A percentile compares a stretch with the other conserved stretches of the same genome.
These are phyloP conservation scores for Morphnarchus princeps DNA, from an alignment of 2,113 vertebrate species.

Conservation along the genomic window DNA sequence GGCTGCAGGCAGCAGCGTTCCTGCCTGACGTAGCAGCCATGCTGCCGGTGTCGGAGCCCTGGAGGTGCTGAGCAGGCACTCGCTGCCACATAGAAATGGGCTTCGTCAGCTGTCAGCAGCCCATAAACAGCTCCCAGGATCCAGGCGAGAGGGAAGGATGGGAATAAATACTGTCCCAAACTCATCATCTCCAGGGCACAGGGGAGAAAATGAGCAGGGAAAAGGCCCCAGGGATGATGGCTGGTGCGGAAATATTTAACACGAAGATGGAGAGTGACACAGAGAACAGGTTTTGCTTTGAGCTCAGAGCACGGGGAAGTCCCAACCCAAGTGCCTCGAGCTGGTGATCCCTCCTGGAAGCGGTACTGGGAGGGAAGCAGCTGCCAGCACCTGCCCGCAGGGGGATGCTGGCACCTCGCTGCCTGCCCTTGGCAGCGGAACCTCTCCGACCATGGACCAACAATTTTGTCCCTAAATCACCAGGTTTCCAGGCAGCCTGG, in stretches of 20 bases:
- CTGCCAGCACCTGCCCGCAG: accelerated
- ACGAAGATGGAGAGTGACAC: accelerated
- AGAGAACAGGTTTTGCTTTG: not conserved
- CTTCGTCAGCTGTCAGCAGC: not conserved
- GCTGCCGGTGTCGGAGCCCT: not conserved
- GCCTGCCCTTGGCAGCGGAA: not conserved
- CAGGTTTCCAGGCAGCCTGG: not conserved
- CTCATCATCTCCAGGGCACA: accelerated
- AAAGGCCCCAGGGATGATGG: not conserved
- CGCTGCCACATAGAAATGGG: not conserved
- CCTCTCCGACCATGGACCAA: accelerated
- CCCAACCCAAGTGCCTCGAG: not conserved
- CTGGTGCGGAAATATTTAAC: not conserved
- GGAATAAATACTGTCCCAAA: not conserved
- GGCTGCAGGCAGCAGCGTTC: not conserved
- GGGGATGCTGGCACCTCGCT: accelerated
- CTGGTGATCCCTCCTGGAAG: not conserved
- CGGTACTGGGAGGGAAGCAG: not conserved
- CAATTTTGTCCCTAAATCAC: not conserved
- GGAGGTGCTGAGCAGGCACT: not conserved
- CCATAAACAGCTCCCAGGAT: not conserved
- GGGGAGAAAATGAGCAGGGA: not conserved
- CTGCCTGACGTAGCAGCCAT: not conserved
- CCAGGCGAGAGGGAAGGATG: not conserved
- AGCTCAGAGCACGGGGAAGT: accelerated